phyloP scores from a whole-genome alignment of 1,140 invertebrate genomes.

The Achroia grisella region DNA sequence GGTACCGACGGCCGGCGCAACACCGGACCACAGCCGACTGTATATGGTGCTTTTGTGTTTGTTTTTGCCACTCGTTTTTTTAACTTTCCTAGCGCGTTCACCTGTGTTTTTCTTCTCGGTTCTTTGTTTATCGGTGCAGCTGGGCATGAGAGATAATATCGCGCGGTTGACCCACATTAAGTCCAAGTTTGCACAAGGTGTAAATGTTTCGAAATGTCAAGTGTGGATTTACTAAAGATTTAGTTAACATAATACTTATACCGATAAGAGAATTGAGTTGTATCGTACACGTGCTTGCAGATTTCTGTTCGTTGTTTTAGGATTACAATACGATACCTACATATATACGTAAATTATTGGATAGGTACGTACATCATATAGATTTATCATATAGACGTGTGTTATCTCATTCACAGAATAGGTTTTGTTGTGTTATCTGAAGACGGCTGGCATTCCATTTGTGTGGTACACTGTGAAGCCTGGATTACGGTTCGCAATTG shows the following conservation, averaged over 20 bases:
- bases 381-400: not conserved
- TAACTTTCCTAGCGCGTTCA: constrained; percentile 17
- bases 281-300: constrained; percentile 22
- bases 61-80: constrained; percentile 23
- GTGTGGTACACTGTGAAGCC: too few species aligned
- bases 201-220: constrained; percentile 29
- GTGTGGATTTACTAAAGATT: constrained; percentile 10
- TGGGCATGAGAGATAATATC: constrained; percentile 14
- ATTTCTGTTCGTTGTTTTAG: constrained; percentile 18
- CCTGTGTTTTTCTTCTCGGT: constrained; percentile 14
- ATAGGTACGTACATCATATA: too few species aligned
- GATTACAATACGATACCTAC: constrained; percentile 26
- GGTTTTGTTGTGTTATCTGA: constrained; percentile 1
- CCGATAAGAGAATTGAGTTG: constrained; percentile 19
- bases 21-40: constrained; percentile 12
- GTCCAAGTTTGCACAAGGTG: constrained; percentile 12
- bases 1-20: constrained; percentile 23
- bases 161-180: constrained; percentile 32
- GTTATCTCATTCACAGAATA: constrained; percentile 1
- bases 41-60: constrained; percentile 55
- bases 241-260: constrained; percentile 14
- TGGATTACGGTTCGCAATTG: not conserved
- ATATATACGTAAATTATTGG: constrained; percentile 20
- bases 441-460: not conserved
- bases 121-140: constrained; percentile 14